A percentile compares a stretch with the other conserved stretches of the same genome.
phyloP scores from a whole-genome alignment of 2,888 invertebrate species.

The Amiota mariae region DNA sequence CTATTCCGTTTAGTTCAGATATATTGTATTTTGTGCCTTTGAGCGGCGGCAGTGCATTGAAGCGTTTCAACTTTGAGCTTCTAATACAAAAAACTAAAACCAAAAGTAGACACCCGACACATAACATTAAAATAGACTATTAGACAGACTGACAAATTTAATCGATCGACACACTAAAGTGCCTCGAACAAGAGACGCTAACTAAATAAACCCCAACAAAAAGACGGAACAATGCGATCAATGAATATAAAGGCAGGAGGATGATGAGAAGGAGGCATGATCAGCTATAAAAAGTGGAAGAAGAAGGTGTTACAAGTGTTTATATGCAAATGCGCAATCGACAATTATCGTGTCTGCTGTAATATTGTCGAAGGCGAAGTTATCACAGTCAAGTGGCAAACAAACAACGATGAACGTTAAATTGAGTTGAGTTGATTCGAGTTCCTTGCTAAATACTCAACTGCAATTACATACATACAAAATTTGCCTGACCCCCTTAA shows the following conservation, averaged over 20 bases:
- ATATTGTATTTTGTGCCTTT: background rate
- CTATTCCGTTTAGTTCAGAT: background rate
- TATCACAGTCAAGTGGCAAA: background rate
- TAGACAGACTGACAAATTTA: background rate
- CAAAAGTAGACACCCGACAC: background rate
- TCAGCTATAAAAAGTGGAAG: constrained; percentile 7
- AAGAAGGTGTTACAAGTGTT: constrained; percentile 51
- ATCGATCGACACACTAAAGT: background rate
- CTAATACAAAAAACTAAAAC: background rate
- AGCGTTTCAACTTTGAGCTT: constrained; percentile 27
- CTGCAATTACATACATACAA: too few species aligned
- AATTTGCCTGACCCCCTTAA: background rate
- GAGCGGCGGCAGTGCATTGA: constrained; percentile 6
- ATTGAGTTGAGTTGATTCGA: background rate
- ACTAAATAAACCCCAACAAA: background rate
- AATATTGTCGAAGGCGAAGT: background rate
- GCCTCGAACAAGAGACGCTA: background rate
- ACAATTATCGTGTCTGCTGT: constrained; percentile 48
- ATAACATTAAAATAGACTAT: background rate
- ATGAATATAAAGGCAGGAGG: background rate
- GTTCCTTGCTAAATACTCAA: too few species aligned
- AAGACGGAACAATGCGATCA: background rate
- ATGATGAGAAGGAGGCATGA: background rate
- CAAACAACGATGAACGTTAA: background rate
- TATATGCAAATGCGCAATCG: constrained; percentile 32